Conservation (phyloP, 2,113 vertebrate genomes). For the Pelmatolapia mariae region DNA sequence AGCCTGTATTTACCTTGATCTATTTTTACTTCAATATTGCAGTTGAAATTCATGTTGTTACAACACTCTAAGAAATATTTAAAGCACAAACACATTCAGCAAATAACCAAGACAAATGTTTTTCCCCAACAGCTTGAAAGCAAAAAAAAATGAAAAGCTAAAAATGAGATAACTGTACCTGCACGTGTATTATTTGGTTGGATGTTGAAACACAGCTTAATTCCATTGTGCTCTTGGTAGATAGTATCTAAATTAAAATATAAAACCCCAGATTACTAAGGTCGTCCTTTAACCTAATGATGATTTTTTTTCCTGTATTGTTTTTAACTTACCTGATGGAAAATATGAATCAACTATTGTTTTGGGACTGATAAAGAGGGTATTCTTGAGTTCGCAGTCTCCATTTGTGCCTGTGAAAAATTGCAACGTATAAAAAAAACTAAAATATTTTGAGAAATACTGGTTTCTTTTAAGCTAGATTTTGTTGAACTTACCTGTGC, state of each 20-base stretch:
- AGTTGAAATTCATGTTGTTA: fast-evolving
- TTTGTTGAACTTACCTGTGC: background rate
- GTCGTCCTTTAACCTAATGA: too few relatives aligned
- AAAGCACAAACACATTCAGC: background rate
- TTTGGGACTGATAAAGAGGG: background rate
- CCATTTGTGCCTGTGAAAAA: background rate
- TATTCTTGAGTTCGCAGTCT: fast-evolving
- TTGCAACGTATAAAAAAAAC: background rate
- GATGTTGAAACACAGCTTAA: background rate
- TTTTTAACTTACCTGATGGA: background rate
- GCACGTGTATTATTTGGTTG: fast-evolving
- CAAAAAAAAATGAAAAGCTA: background rate
- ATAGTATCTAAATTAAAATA: background rate
- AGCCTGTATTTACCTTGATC: fast-evolving
- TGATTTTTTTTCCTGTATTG: fast-evolving
- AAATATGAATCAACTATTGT: fast-evolving
- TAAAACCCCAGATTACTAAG: background rate
- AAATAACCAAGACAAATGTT: background rate
- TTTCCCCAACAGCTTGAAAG: too few relatives aligned
- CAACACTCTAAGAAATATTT: background rate
- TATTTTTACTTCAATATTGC: fast-evolving
- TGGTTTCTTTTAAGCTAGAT: background rate
- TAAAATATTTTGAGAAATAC: background rate
- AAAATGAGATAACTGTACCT: background rate
- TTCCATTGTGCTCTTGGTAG: fast-evolving